Evolutionary conservation across 2,888 invertebrate species (phyloP), one percentile per base, ranked within the genome.

Genomic region (Acrobasis repandana): DNA sequence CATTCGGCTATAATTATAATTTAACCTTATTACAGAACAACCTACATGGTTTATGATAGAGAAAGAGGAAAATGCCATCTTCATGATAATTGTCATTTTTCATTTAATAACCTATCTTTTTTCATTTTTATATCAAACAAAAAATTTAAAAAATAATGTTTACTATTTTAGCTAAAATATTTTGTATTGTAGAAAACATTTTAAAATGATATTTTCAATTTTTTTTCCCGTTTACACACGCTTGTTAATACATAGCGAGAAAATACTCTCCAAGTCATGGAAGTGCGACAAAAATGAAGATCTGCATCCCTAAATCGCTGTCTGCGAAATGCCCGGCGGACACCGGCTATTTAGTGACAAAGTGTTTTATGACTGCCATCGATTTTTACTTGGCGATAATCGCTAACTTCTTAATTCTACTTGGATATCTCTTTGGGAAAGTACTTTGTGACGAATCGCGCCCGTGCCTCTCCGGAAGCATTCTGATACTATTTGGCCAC

Each of bases 391-490:
- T 80, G 60, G 65, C 76, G 58, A 50, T 79, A 51, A 58, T 75
- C 51, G 75, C 76, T 34, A 78, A 77, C 64, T 70, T 62, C 60
- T 65, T 79, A 9, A 64, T 79, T 47, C 38, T 78, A 18, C 34
- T 79, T 34, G 83, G 79, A 36, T 80, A 75, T 61, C 8, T 75
- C 9, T 64, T 75, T 54, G 74, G 69, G 18, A 75, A 73, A 58
- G 64, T 73, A 9, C 68, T 62, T 51, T 64, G 65, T 36, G 66
- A 74, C 36, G 65, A 65, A 18, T 61, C 64, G 15, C 38, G 61
- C 20, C 60, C 62, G 3, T 73, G 62, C 64, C 62, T 72, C 36
- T 36, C 62, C 9, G 74, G 71, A 49, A 77, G 74, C 60, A 50
- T 71, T 15, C 61, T 80, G 11, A 72, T 79, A 15, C 63, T 82